Percentiles rank a stretch among this genome's conserved stretches.
Conservation (phyloP, 2,888 invertebrate species). For the Rhopalosiphum nymphaeae region DNA sequence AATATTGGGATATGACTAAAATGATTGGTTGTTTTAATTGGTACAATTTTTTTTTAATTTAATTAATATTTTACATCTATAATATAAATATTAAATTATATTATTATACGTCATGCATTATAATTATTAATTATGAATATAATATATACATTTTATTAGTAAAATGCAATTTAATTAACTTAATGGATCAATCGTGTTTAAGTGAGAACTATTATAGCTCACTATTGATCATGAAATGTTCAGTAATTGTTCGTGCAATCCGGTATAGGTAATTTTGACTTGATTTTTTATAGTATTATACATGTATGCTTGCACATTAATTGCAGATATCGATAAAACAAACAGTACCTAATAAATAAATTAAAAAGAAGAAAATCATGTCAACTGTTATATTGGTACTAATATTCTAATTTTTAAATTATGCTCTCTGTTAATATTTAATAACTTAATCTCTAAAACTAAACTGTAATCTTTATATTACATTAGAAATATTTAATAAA, state of each 20-base stretch:
- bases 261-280: background rate
- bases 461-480: background rate
- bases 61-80: too few relatives aligned
- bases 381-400: background rate
- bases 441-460: background rate
- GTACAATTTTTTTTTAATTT: too few relatives aligned
- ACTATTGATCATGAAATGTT: background rate
- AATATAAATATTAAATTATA: too few relatives aligned
- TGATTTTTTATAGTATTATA: background rate
- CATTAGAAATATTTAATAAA: background rate
- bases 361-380: background rate
- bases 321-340: background rate
- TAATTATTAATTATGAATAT: too few relatives aligned
- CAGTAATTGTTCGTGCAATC: background rate
- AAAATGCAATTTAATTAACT: background rate
- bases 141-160: too few relatives aligned
- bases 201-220: background rate
- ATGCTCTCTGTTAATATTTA: background rate
- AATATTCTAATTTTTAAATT: background rate
- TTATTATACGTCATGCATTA: too few relatives aligned
- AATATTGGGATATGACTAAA: too few relatives aligned
- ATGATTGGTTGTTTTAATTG: too few relatives aligned
- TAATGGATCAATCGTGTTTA: background rate
- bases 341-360: background rate
- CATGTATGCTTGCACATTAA: background rate